Evolutionary conservation across 2,797 vertebrate genomes (phyloP).

Genomic region (Valencia hispanica): DNA sequence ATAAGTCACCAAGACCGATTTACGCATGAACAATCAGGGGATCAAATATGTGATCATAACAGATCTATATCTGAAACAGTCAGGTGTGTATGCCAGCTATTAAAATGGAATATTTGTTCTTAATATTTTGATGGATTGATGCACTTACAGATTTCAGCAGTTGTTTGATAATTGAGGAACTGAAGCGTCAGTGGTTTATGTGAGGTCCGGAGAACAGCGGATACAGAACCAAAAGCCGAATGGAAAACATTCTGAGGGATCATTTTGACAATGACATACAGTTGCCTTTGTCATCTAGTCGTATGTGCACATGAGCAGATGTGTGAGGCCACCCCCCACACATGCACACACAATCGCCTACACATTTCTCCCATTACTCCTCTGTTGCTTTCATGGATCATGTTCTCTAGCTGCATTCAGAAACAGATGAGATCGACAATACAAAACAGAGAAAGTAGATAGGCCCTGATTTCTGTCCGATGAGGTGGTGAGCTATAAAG

Average conservation of each 20-base stretch:
- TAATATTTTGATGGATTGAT: constrained; percentile 15
- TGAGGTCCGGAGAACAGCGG: constrained; percentile 33
- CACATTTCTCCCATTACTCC: constrained; percentile 57
- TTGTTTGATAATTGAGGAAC: constrained; percentile 32
- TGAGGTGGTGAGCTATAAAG: constrained; percentile 17
- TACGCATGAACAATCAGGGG: not conserved
- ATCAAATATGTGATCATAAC: constrained; percentile 18
- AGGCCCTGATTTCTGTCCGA: constrained; percentile 12
- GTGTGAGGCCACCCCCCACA: constrained; percentile 26
- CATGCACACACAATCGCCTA: constrained; percentile 37
- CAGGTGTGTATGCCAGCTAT: constrained; percentile 11
- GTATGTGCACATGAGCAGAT: constrained; percentile 38
- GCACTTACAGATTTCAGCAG: constrained; percentile 35
- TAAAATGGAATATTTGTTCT: constrained; percentile 13
- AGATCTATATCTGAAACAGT: constrained; percentile 4
- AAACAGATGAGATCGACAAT: constrained; percentile 46
- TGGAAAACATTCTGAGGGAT: constrained; percentile 45
- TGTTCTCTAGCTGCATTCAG: constrained; percentile 64
- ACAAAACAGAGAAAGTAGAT: not conserved
- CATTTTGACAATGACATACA: constrained; percentile 32
- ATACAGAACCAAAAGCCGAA: constrained; percentile 39
- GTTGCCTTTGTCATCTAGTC: constrained; percentile 54
- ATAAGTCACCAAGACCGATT: constrained; percentile 6
- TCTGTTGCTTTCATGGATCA: constrained; percentile 64
- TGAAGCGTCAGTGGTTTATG: constrained; percentile 57